Evolutionary conservation across 2,797 vertebrate genomes (phyloP).

Genomic region (Cossypha dichroa): DNA sequence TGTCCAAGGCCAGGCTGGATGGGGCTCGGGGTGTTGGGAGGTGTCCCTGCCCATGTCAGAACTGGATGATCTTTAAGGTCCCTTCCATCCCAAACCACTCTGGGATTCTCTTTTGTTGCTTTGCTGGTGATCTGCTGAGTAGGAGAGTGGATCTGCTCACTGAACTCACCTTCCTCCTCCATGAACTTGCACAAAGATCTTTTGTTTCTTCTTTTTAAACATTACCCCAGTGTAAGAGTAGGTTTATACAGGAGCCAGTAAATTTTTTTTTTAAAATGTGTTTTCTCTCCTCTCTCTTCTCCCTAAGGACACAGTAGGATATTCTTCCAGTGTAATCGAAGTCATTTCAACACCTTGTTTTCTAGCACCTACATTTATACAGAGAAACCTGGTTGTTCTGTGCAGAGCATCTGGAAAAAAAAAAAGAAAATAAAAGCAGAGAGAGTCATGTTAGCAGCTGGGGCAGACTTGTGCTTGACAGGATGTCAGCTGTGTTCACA

Average conservation of each 20-base stretch:
- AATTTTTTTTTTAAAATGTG: fast-evolving
- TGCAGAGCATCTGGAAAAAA: background rate
- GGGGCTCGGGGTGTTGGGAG: fast-evolving
- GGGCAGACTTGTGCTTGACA: background rate
- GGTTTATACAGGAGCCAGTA: background rate
- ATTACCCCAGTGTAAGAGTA: background rate
- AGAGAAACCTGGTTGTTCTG: background rate
- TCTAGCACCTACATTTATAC: slow-evolving; percentile 6
- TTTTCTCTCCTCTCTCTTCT: slow-evolving; percentile 9
- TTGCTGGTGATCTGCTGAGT: background rate
- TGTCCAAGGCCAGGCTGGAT: fast-evolving
- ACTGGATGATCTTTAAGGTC: background rate
- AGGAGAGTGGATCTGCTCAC: background rate
- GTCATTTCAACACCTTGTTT: slow-evolving; percentile 45
- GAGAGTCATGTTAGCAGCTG: background rate
- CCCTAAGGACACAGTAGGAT: slow-evolving; percentile 6
- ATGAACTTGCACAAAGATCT: background rate
- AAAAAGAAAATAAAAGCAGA: background rate
- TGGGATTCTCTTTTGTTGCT: background rate
- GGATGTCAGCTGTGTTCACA: background rate
- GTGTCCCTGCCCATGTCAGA: background rate
- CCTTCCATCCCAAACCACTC: background rate
- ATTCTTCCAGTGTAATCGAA: background rate
- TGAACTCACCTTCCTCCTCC: background rate
- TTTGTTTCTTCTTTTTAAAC: background rate